phyloP scores from a whole-genome alignment of 2,113 vertebrate species.

The Gallinago jamesoni region DNA sequence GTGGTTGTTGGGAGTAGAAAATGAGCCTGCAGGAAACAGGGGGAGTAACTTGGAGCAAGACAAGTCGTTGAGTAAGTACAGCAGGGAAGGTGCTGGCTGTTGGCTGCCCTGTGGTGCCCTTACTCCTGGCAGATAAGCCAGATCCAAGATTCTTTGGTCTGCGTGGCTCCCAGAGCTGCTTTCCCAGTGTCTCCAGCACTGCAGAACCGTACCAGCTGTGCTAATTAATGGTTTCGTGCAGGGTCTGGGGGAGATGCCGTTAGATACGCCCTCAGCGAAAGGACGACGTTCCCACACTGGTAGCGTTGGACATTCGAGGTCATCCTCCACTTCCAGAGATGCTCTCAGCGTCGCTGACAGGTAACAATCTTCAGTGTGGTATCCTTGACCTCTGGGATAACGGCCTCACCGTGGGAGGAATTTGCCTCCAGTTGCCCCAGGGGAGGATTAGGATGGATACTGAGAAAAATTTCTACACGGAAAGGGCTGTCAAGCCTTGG shows the following conservation, averaged over 20 bases:
- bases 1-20: not conserved
- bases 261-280: constrained; percentile 86
- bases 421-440: too few relatives aligned
- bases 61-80: fast-evolving
- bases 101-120: not conserved
- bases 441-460: too few relatives aligned
- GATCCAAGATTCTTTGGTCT: fast-evolving
- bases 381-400: not conserved
- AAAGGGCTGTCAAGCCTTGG: too few relatives aligned
- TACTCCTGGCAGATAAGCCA: not conserved
- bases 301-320: constrained; percentile 77
- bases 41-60: not conserved
- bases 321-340: constrained; percentile 85
- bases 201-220: not conserved
- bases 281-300: constrained; percentile 82
- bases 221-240: not conserved
- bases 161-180: not conserved
- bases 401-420: not conserved
- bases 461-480: too few relatives aligned
- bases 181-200: not conserved
- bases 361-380: constrained; percentile 54
- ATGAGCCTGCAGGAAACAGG: not conserved
- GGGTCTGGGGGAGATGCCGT: constrained; percentile 89
- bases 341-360: constrained; percentile 75
- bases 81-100: not conserved